A percentile compares a stretch with the other conserved stretches of the same genome.
Evolutionary conservation across 1,140 invertebrate genomes (phyloP).

Genomic region (Diachasma alloeum): DNA sequence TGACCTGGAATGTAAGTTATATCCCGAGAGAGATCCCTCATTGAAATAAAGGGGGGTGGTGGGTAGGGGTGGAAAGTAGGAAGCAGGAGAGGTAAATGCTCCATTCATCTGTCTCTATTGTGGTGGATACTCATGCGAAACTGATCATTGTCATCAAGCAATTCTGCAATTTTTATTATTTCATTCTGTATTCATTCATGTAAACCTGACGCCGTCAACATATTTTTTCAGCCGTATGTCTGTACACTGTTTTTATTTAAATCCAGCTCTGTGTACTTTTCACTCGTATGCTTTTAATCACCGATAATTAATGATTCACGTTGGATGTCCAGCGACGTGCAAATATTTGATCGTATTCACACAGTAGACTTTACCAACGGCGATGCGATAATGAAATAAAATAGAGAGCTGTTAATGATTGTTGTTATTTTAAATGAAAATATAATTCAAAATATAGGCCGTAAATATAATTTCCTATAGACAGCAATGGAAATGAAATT

Average conservation of each 20-base stretch:
- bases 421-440: background rate
- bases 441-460: no score
- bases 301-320: conserved; percentile 52
- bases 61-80: conserved; percentile 13
- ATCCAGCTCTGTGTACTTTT: background rate
- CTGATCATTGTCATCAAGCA: no score
- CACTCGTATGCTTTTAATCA: conserved; percentile 46
- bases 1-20: conserved; percentile 32
- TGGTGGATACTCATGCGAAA: background rate
- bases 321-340: conserved; percentile 34
- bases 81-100: background rate
- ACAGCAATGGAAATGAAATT: background rate
- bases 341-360: conserved; percentile 47
- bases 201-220: no score
- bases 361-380: background rate
- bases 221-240: background rate
- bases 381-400: background rate
- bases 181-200: no score
- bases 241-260: background rate
- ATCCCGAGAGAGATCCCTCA: background rate
- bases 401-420: background rate
- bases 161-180: no score
- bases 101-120: no score
- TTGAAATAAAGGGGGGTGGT: background rate
- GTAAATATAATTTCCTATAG: background rate